Conservation (phyloP, 2,113 vertebrate genomes). For the Mungos mungo region DNA sequence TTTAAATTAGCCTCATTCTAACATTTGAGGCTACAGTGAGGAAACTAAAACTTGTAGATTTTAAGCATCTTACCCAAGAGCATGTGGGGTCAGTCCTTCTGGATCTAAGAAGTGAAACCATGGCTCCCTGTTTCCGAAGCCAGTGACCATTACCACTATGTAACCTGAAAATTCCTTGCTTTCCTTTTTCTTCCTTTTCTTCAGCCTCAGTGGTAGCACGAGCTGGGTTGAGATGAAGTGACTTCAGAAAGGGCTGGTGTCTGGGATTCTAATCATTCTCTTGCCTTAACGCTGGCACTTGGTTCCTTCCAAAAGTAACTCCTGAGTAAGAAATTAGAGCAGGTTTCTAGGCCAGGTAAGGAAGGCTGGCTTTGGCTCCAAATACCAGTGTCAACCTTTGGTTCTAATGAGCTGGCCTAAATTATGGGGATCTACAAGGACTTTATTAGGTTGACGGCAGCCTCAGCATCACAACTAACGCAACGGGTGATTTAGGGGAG, state of each 20-base stretch:
- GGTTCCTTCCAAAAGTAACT: neutral
- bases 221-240: neutral
- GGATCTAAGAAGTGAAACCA: neutral
- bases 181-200: neutral
- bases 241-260: neutral
- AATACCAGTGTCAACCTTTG: neutral
- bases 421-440: too few species aligned
- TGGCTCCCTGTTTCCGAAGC: neutral
- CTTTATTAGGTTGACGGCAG: neutral
- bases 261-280: neutral
- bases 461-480: neutral
- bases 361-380: neutral
- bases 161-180: neutral
- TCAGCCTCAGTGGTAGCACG: neutral
- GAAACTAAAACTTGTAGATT: neutral
- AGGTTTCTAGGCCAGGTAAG: neutral
- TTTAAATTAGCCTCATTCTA: neutral
- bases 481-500: neutral
- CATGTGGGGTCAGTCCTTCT: neutral
- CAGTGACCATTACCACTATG: neutral
- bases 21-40: neutral
- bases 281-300: neutral
- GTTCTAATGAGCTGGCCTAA: neutral
- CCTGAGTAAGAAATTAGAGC: neutral
- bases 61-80: neutral